A percentile compares a stretch with the other conserved stretches of the same genome.
phyloP scores from a whole-genome alignment of 2,888 invertebrate genomes.

The Acronicta psi region DNA sequence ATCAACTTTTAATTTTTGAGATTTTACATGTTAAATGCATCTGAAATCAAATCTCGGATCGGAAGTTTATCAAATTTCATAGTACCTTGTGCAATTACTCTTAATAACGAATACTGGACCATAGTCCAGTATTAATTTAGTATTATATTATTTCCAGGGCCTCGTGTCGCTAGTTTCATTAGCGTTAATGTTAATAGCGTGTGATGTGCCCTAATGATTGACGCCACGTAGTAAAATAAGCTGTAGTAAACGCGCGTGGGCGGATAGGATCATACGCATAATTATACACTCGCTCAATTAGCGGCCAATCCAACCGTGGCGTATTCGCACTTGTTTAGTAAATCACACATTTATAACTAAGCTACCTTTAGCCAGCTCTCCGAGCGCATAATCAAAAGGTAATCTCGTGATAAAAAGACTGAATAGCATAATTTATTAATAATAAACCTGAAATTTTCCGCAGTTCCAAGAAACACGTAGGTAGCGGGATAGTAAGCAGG shows the following conservation, averaged over 20 bases:
- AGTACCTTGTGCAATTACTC: too few relatives aligned
- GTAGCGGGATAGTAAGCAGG: constrained; percentile 33
- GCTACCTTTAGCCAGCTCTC: constrained; percentile 4
- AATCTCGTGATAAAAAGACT: constrained; percentile 10
- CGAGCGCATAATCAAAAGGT: constrained; percentile 10
- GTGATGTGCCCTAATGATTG: constrained; percentile 43
- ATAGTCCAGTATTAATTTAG: too few relatives aligned
- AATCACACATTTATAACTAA: constrained; percentile 30
- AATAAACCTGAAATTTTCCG: constrained; percentile 16
- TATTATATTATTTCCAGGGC: not conserved
- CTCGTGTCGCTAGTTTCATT: constrained; percentile 22
- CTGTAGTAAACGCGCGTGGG: constrained; percentile 33
- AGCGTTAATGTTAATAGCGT: constrained; percentile 35
- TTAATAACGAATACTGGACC: constrained; percentile 4
- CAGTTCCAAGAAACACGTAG: constrained; percentile 31
- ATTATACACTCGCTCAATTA: constrained; percentile 51
- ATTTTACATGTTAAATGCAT: too few relatives aligned
- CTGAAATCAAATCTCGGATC: too few relatives aligned
- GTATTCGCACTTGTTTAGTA: constrained; percentile 35
- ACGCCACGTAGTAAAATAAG: constrained; percentile 41
- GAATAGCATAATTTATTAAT: constrained; percentile 15
- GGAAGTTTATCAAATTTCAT: too few relatives aligned
- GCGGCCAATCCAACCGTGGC: constrained; percentile 27
- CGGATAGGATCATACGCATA: constrained; percentile 38
- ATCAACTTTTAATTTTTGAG: too few relatives aligned